phyloP scores from a whole-genome alignment of 2,797 vertebrate genomes.

The Thaleichthys pacificus region DNA sequence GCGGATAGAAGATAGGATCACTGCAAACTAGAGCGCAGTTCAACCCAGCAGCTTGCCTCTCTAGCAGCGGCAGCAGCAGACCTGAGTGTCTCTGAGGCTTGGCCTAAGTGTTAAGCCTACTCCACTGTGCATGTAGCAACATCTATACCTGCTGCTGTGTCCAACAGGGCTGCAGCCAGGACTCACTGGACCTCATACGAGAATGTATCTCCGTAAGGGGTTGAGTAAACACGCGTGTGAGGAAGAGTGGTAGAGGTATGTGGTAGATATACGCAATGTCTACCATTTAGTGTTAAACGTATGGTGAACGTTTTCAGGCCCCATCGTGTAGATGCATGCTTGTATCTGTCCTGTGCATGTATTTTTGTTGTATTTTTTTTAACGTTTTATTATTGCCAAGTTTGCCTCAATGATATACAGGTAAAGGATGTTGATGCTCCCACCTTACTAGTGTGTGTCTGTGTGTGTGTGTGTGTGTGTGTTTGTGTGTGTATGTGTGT shows the following conservation, averaged over 20 bases:
- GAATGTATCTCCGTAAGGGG: slow-evolving; percentile 63
- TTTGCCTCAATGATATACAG: slow-evolving; percentile 73
- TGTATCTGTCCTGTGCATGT: slow-evolving; percentile 76
- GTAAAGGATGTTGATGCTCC: slow-evolving; percentile 51
- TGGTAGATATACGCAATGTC: slow-evolving; percentile 34
- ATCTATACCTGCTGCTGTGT: slow-evolving; percentile 56
- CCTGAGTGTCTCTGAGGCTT: slow-evolving; percentile 19
- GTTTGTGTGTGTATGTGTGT: slow-evolving; percentile 25
- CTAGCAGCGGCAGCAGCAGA: slow-evolving; percentile 31
- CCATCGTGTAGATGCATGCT: slow-evolving; percentile 81
- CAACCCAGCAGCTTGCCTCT: slow-evolving; percentile 65
- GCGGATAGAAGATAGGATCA: slow-evolving; percentile 48
- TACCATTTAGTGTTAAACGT: slow-evolving; percentile 48
- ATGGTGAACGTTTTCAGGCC: slow-evolving; percentile 66
- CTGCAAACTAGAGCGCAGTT: slow-evolving; percentile 33
- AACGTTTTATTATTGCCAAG: slow-evolving; percentile 58
- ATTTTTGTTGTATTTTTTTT: slow-evolving; percentile 44
- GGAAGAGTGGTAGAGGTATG: slow-evolving; percentile 13
- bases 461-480: slow-evolving; percentile 33
- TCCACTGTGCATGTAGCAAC: slow-evolving; percentile 73
- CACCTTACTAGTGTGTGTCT: slow-evolving; percentile 18
- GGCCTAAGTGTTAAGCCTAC: slow-evolving; percentile 62
- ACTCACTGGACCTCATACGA: slow-evolving; percentile 56
- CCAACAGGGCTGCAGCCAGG: slow-evolving; percentile 44
- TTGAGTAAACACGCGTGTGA: slow-evolving; percentile 22